phyloP scores from a whole-genome alignment of 1,140 invertebrate species.

The Diorhabda sublineata region DNA sequence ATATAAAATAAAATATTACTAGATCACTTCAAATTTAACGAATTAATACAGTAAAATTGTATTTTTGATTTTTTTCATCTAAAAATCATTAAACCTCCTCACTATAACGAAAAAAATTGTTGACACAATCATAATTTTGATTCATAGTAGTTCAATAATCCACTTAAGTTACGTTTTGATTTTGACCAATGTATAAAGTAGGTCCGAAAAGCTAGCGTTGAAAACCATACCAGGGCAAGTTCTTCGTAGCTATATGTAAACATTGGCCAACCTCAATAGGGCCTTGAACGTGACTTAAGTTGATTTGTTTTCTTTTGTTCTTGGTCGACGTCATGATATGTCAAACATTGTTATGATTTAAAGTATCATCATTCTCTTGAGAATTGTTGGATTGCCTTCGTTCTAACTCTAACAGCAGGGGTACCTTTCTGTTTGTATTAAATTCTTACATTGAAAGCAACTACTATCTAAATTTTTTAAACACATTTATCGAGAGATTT shows the following conservation, averaged over 20 bases:
- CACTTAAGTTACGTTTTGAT: slow-evolving; percentile 7
- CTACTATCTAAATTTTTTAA: slow-evolving; percentile 19
- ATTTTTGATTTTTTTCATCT: too few relatives aligned
- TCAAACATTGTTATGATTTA: slow-evolving; percentile 2
- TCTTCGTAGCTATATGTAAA: neutral
- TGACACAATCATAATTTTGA: too few relatives aligned
- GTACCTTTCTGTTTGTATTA: slow-evolving; percentile 19
- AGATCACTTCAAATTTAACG: too few relatives aligned
- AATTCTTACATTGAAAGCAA: slow-evolving; percentile 22
- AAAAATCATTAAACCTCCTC: too few relatives aligned
- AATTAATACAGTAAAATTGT: too few relatives aligned
- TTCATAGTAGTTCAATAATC: neutral
- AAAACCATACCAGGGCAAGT: neutral
- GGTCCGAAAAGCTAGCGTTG: neutral
- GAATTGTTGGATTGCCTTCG: slow-evolving; percentile 25
- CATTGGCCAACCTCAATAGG: slow-evolving; percentile 27
- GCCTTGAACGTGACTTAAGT: slow-evolving; percentile 31
- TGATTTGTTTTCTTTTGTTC: slow-evolving; percentile 10
- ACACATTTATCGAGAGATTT: slow-evolving; percentile 9
- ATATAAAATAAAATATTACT: too few relatives aligned
- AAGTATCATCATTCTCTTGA: slow-evolving; percentile 22
- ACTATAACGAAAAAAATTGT: too few relatives aligned
- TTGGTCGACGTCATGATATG: slow-evolving; percentile 8
- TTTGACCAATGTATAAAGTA: slow-evolving; percentile 4
- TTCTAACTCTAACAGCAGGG: slow-evolving; percentile 29